Conservation (phyloP, 2,888 invertebrate species). For the Gastrophysa polygoni region DNA sequence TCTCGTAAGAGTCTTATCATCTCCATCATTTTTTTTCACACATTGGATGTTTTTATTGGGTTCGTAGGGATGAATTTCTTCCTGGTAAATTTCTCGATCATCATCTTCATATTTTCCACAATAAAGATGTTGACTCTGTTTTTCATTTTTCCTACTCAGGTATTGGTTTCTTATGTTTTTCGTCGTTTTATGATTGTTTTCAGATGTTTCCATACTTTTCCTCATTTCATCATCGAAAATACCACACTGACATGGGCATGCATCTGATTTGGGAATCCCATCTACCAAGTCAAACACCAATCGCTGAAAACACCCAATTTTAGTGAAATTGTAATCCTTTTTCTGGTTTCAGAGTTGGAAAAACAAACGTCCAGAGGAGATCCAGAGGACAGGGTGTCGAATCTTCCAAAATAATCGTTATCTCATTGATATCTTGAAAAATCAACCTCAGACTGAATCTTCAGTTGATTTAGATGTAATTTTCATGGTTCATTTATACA, state of each 20-base stretch:
- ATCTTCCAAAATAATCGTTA: too few species aligned
- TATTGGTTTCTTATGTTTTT: conserved; percentile 10
- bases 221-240: background rate
- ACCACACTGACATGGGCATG: conserved; percentile 24
- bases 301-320: conserved; percentile 41
- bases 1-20: conserved; percentile 35
- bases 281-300: conserved; percentile 55
- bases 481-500: too few species aligned
- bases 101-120: background rate
- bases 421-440: too few species aligned
- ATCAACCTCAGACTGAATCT: too few species aligned
- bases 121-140: background rate
- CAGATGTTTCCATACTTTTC: background rate
- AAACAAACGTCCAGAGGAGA: too few species aligned
- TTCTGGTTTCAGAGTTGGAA: too few species aligned
- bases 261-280: conserved; percentile 43
- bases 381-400: too few species aligned
- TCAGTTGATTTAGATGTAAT: too few species aligned
- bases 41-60: background rate
- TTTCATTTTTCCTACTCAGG: background rate
- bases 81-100: background rate
- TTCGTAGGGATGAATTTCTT: conserved; percentile 2
- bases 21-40: conserved; percentile 9
- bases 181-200: background rate
- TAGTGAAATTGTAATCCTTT: too few species aligned